These are phyloP conservation scores for Aphidoletes aphidimyza DNA, from an alignment of 2,888 invertebrate genomes.

Conservation along the genomic window DNA sequence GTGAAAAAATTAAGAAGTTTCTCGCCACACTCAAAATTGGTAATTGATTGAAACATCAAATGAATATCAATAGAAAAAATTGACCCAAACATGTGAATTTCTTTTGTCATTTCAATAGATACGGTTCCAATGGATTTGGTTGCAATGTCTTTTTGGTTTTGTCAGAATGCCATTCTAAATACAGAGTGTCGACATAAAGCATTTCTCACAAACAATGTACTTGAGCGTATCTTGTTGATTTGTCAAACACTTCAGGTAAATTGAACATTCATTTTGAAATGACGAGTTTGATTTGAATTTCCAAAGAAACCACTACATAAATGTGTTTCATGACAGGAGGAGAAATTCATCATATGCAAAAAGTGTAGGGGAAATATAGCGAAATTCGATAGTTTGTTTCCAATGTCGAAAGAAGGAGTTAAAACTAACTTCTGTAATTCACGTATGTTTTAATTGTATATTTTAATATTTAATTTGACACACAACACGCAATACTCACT, in stretches of 20 bases:
- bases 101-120: too few species aligned
- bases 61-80: too few species aligned
- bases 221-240: background rate
- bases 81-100: too few species aligned
- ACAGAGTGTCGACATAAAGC: background rate
- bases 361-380: background rate
- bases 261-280: too few species aligned
- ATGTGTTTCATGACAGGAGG: background rate
- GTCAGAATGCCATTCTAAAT: constrained; percentile 11
- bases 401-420: constrained; percentile 2
- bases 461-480: too few species aligned
- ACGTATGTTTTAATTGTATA: background rate
- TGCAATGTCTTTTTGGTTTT: background rate
- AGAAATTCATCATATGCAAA: background rate
- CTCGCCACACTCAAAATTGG: constrained; percentile 63
- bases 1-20: constrained; percentile 65
- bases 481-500: too few species aligned
- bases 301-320: too few species aligned
- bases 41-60: too few species aligned
- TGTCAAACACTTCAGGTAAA: background rate
- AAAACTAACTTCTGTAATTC: background rate
- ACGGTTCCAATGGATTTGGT: constrained; percentile 19
- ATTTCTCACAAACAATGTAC: constrained; percentile 34
- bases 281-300: too few species aligned
- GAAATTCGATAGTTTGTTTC: background rate